Evolutionary conservation across 2,797 vertebrate species (phyloP), one percentile per base, ranked within the genome.

Genomic region (Gobionotothen gibberifrons): DNA sequence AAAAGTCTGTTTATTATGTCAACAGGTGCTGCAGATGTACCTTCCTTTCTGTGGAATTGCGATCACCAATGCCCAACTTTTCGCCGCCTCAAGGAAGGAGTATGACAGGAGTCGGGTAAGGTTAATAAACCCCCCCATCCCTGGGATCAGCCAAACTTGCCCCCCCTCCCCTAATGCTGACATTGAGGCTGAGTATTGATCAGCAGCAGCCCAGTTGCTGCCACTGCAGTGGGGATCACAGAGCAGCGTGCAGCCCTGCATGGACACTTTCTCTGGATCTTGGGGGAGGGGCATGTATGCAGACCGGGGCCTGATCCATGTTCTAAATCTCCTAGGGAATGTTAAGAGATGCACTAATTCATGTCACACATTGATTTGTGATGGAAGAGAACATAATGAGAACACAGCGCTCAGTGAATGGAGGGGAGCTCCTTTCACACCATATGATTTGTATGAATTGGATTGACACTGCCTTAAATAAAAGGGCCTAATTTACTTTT

Each of bases 1-100:
- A 19, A 9, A 60, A 2, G 22, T 72, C 8, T 59, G 40, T 79
- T 59, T 29, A 26, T n/a, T 76, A 56, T 89, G 15, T 90, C 70
- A 65, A 72, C 89, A 99, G 98, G 98, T 99, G 78, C 96, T 99
- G 95, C 96, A 99, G 94, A 99, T 99, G 98, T 99, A 99, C 86
- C 96, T 99, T 74, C 98, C 98, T 0, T 99, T 99, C 89, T 99
- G 98, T 85, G 98, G 98, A 36, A 99, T 99, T 36, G 98, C 97
- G 17, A 99, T 99, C 91, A 97, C 97, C 82, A 99, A 99, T 16
- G 98, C 98, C 77, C 98, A 98, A 78, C 95, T 99, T 12, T 99
- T 99, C 80, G 96, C 97, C 58, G 98, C 97, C 70, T 99, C 98
- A 21, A 96, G 98, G 89, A 99, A 99, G 85, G 98, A 99, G 86